A percentile compares a stretch with the other conserved stretches of the same genome.
Evolutionary conservation across 2,797 vertebrate genomes (phyloP).

Genomic region (Parauchenoglanis punctatus): DNA sequence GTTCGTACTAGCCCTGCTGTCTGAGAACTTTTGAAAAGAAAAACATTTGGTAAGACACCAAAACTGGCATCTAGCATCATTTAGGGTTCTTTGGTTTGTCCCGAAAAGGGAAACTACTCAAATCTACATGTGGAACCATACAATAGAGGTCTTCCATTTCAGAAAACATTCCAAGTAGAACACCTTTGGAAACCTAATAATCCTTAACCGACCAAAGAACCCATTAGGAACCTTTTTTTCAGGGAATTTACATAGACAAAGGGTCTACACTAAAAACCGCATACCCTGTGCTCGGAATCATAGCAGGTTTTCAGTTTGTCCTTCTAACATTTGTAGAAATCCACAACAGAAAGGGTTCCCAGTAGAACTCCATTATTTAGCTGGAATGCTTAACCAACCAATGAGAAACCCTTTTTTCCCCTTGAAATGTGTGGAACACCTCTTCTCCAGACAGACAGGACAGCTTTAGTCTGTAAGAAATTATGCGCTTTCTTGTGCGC

Average conservation of each 20-base stretch:
- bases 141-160: neutral
- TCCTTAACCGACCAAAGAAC: neutral
- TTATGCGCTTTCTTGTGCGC: conserved; percentile 30
- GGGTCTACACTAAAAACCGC: neutral
- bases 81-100: neutral
- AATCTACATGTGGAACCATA: neutral
- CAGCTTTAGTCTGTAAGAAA: conserved; percentile 38
- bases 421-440: conserved; percentile 21
- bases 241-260: neutral
- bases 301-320: neutral
- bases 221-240: neutral
- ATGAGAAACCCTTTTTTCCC: neutral
- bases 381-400: neutral
- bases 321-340: neutral
- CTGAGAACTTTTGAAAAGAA: neutral
- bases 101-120: neutral
- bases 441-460: conserved; percentile 33
- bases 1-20: neutral
- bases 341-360: neutral
- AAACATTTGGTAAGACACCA: neutral
- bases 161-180: neutral
- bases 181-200: neutral
- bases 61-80: neutral
- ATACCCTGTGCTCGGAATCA: neutral
- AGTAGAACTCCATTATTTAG: neutral